A percentile compares a stretch with the other conserved stretches of the same genome.
These are phyloP conservation scores for Drosophila truncata DNA, from an alignment of 1,140 invertebrate genomes.

Conservation along the genomic window DNA sequence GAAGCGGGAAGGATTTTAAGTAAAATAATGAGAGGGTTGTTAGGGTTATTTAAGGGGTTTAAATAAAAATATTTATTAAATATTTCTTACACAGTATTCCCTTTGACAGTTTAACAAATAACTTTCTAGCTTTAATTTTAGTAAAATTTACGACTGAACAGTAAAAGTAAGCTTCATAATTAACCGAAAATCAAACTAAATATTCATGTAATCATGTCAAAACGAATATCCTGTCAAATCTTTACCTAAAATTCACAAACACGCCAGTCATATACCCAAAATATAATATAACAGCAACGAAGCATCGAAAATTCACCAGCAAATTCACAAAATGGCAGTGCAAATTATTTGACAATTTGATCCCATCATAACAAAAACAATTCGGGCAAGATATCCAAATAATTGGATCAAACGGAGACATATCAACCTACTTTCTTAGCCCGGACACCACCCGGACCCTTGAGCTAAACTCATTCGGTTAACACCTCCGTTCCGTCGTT, in stretches of 20 bases:
- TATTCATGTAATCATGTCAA: background rate
- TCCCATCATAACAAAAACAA: constrained; percentile 6
- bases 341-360: constrained; percentile 31
- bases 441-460: constrained; percentile 6
- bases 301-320: constrained; percentile 4
- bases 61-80: background rate
- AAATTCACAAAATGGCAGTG: background rate
- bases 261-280: background rate
- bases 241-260: background rate
- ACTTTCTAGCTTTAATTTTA: background rate
- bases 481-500: constrained; percentile 24
- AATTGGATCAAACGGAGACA: constrained; percentile 28
- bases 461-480: constrained; percentile 40
- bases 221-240: constrained; percentile 2
- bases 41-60: background rate
- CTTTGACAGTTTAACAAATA: background rate
- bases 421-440: constrained; percentile 2
- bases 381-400: constrained; percentile 3
- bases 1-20: background rate
- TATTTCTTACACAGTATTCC: background rate
- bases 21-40: background rate
- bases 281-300: background rate
- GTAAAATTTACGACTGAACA: background rate
- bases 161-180: background rate
- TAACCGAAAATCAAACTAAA: background rate